phyloP scores from a whole-genome alignment of 1,140 invertebrate species.

The Bactericera cockerelli region DNA sequence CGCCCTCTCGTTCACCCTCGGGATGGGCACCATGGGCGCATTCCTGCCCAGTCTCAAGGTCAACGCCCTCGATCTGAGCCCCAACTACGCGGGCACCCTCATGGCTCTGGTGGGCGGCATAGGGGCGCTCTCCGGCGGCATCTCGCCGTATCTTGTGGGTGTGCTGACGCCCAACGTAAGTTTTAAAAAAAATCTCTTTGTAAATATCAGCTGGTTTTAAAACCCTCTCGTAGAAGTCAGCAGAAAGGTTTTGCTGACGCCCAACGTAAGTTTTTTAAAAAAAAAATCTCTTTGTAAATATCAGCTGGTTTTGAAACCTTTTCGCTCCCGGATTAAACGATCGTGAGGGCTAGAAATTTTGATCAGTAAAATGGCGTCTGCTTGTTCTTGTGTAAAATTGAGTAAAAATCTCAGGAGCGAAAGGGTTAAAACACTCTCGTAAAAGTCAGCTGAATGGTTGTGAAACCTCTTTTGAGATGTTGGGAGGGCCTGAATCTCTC shows the following conservation, averaged over 20 bases:
- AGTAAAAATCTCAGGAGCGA: too few relatives aligned
- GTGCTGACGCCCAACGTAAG: conserved; percentile 53
- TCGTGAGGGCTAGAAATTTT: too few relatives aligned
- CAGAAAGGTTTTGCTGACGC: not conserved
- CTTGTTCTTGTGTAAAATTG: not conserved
- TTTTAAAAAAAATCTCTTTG: conserved; percentile 16
- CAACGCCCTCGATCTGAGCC: conserved; percentile 65
- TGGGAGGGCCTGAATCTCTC: too few relatives aligned
- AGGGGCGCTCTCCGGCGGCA: conserved; percentile 61
- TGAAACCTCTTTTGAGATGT: too few relatives aligned
- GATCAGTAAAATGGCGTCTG: too few relatives aligned
- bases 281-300: not conserved
- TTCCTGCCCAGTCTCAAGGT: conserved; percentile 61
- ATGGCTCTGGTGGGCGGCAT: conserved; percentile 73
- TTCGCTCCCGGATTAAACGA: too few relatives aligned
- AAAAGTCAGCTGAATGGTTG: too few relatives aligned
- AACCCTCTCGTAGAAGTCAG: not conserved
- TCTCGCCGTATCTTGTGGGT: conserved; percentile 61
- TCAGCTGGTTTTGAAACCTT: not conserved
- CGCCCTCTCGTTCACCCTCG: conserved; percentile 47
- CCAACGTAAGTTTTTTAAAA: not conserved
- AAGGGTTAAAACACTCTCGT: too few relatives aligned
- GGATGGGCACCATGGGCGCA: conserved; percentile 56
- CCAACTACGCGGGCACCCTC: conserved; percentile 62
- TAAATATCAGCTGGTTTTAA: not conserved